Percentiles rank a stretch among this genome's conserved stretches.
Evolutionary conservation across 2,888 invertebrate genomes (phyloP).

Genomic region (Caenorhabditis doughertyi): DNA sequence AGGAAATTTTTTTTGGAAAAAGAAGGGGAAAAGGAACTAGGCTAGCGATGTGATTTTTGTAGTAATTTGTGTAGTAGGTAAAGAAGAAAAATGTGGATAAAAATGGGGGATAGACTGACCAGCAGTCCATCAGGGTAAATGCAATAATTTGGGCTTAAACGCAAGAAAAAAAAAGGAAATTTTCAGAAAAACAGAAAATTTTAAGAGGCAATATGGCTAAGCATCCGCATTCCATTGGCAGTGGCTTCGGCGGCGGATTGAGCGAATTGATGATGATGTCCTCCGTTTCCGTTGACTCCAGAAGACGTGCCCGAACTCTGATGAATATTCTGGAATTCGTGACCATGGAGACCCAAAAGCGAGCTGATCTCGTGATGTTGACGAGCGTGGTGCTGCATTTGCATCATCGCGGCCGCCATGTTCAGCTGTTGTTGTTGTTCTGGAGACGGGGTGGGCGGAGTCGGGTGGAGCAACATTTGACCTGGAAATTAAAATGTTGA

Average conservation of each 20-base stretch:
- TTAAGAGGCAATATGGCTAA: conserved; percentile 49
- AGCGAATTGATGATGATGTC: conserved; percentile 15
- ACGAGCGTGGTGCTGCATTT: conserved; percentile 38
- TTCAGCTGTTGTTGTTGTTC: conserved; percentile 46
- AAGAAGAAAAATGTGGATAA: conserved; percentile 16
- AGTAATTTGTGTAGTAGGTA: background rate
- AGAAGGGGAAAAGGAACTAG: conserved; percentile 16
- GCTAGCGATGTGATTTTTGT: conserved; percentile 27
- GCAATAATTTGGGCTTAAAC: too few relatives aligned
- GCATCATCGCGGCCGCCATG: conserved; percentile 40
- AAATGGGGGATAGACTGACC: background rate
- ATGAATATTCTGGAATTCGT: conserved; percentile 21
- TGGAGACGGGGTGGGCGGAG: conserved; percentile 55
- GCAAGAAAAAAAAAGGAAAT: background rate
- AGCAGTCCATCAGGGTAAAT: background rate
- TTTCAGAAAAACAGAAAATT: background rate
- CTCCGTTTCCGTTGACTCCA: background rate
- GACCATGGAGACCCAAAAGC: conserved; percentile 35
- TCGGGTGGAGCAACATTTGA: conserved; percentile 30
- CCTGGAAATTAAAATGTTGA: too few relatives aligned
- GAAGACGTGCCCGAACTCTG: too few relatives aligned
- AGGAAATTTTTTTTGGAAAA: conserved; percentile 1
- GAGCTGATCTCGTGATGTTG: conserved; percentile 36
- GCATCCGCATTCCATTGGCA: conserved; percentile 55
- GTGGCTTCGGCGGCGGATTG: conserved; percentile 50